Evolutionary conservation across 64 coral and sea anemone genomes (phyloP).

Genomic region (Montipora capricornis): DNA sequence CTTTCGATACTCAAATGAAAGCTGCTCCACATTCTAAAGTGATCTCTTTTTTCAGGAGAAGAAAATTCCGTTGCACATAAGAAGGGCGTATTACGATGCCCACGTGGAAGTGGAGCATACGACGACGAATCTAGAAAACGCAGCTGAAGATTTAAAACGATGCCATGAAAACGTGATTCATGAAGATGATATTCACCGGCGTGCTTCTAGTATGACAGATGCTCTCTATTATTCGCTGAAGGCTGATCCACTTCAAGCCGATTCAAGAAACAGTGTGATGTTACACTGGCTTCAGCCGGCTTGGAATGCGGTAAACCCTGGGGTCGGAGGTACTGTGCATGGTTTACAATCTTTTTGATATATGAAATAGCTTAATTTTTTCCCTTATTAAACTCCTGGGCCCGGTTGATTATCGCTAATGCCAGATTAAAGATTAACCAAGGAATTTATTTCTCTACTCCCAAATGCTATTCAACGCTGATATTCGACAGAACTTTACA

Average conservation of each 20-base stretch:
- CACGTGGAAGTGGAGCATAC: constrained; percentile 51
- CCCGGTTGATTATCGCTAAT: too few relatives aligned
- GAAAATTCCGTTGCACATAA: constrained; percentile 46
- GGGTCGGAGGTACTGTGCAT: not conserved
- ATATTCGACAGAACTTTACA: too few relatives aligned
- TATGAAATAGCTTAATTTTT: not conserved
- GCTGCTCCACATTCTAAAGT: too few relatives aligned
- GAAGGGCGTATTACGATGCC: constrained; percentile 62
- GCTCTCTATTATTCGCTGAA: constrained; percentile 28
- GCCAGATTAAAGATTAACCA: too few relatives aligned
- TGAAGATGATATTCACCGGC: constrained; percentile 39
- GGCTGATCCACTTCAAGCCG: not conserved
- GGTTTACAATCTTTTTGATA: not conserved
- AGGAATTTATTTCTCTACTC: too few relatives aligned
- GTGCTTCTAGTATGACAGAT: constrained; percentile 28
- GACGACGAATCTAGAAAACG: constrained; percentile 48
- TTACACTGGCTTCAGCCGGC: constrained; percentile 16
- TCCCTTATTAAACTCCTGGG: not conserved
- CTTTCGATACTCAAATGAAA: too few relatives aligned
- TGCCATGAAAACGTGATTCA: constrained; percentile 83
- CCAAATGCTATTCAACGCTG: too few relatives aligned
- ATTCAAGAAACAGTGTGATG: not conserved
- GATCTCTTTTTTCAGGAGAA: not conserved
- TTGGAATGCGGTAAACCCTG: not conserved
- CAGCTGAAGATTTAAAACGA: constrained; percentile 54